Conservation (phyloP, 2,888 invertebrate species). For the Diarsia rubi region DNA sequence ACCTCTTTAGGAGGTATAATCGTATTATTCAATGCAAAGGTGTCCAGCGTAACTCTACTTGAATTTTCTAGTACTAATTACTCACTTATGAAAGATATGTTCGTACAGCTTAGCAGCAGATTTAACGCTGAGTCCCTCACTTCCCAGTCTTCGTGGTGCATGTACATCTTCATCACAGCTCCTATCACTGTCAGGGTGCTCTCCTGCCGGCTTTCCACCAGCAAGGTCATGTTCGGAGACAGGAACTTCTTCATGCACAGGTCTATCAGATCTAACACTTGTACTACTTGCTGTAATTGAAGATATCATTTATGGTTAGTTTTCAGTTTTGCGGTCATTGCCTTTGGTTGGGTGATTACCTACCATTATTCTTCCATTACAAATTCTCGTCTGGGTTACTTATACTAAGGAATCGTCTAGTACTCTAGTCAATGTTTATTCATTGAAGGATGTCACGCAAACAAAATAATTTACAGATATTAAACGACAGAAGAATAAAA, state of each 20-base stretch:
- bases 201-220: constrained; percentile 92
- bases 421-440: no score
- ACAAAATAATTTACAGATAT: no score
- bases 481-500: no score
- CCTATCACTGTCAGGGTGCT: constrained; percentile 91
- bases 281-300: constrained; percentile 90
- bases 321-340: background rate
- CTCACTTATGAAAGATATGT: constrained; percentile 92
- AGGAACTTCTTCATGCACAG: constrained; percentile 93
- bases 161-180: constrained; percentile 90
- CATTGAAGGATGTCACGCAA: no score
- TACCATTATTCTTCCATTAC: background rate
- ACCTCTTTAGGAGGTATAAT: no score
- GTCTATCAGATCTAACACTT: constrained; percentile 92
- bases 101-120: constrained; percentile 92
- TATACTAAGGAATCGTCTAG: background rate
- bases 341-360: background rate
- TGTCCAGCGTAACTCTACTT: no score
- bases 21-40: no score
- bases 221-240: constrained; percentile 93
- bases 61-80: no score
- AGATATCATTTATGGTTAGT: background rate
- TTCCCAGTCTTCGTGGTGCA: constrained; percentile 93
- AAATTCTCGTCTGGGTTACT: background rate
- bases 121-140: constrained; percentile 93